Conservation (phyloP, 2,797 vertebrate genomes). For the Thunnus albacares region DNA sequence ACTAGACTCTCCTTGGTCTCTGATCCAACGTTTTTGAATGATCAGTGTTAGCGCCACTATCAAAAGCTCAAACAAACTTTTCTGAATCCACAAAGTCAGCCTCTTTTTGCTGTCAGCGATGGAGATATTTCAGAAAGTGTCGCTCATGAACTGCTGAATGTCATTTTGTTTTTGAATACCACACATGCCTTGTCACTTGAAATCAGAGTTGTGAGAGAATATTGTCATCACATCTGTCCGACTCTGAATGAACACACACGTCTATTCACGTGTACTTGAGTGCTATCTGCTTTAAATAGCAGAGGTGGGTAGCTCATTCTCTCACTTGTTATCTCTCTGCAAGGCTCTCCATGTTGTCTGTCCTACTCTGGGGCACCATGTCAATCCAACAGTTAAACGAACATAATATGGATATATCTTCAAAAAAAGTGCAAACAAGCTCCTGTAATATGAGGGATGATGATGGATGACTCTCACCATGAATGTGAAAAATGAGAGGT, state of each 20-base stretch:
- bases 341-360: neutral
- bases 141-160: neutral
- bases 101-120: neutral
- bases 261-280: slow-evolving; percentile 7
- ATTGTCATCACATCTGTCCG: neutral
- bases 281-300: slow-evolving; percentile 53
- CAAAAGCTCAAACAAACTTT: neutral
- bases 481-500: neutral
- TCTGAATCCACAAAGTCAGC: slow-evolving; percentile 11
- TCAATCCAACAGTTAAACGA: neutral
- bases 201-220: neutral
- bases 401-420: neutral
- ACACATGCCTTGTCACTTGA: neutral
- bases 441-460: neutral
- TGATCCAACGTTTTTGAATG: neutral
- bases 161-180: neutral
- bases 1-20: neutral
- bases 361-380: neutral
- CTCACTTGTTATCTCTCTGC: slow-evolving; percentile 11
- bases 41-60: neutral
- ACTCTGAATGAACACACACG: neutral
- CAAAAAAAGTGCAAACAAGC: neutral
- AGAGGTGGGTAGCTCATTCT: slow-evolving; percentile 48
- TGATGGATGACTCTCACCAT: neutral
- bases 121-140: neutral